phyloP scores from a whole-genome alignment of 1,140 invertebrate genomes.

The Anastrepha ludens region DNA sequence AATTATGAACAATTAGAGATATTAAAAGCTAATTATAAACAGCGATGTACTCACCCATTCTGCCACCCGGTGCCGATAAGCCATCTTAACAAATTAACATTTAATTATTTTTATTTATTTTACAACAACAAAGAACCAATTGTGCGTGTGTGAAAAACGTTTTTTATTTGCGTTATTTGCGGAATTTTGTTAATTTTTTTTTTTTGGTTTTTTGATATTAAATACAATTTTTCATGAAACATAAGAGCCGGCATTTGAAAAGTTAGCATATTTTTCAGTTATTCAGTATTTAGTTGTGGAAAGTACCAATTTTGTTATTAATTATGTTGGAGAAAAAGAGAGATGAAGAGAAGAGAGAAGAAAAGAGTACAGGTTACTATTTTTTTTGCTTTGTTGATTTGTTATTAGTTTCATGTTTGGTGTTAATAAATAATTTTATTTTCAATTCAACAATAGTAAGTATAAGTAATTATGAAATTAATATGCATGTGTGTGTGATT shows the following conservation, averaged over 20 bases:
- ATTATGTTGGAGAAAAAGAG: constrained; percentile 55
- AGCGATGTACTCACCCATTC: constrained; percentile 71
- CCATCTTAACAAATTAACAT: constrained; percentile 65
- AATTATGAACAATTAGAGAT: background rate
- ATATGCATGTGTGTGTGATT: too few species aligned
- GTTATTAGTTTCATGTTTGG: background rate
- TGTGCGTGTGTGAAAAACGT: background rate
- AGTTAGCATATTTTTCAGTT: constrained; percentile 9
- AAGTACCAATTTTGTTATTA: background rate
- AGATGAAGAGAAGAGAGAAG: constrained; percentile 59
- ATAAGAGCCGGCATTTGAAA: constrained; percentile 37
- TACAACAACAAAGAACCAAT: constrained; percentile 44
- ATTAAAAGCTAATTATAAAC: constrained; percentile 5
- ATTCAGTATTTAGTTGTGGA: background rate
- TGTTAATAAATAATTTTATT: constrained; percentile 6
- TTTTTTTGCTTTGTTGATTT: background rate
- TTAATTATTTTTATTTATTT: constrained; percentile 13
- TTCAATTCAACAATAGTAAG: background rate
- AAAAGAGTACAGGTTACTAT: constrained; percentile 36
- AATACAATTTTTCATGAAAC: constrained; percentile 16
- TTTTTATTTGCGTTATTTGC: background rate
- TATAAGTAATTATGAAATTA: background rate
- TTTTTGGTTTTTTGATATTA: constrained; percentile 33
- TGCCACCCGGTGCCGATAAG: constrained; percentile 73
- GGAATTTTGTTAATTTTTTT: constrained; percentile 56